Base-by-base conservation (phyloP, 2,888 invertebrate species). In the Nomada goodeniana region DNA sequence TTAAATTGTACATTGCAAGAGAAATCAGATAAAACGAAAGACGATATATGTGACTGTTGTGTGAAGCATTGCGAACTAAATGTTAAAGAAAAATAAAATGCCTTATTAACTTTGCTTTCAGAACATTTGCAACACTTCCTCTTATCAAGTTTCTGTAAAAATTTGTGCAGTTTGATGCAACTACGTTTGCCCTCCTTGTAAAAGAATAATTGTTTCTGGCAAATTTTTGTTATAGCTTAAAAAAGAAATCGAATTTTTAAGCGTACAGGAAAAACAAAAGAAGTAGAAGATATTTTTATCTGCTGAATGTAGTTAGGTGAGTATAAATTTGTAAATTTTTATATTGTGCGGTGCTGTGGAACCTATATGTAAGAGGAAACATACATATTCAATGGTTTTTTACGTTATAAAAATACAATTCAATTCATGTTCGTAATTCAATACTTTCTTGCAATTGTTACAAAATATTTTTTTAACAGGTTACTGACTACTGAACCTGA, bases 321-420 rank as follows among this genome's bases (percentile, higher is more conserved):
- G 44, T 81, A 86, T 77, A 83, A 69, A 83, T 85, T 83, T 83
- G 84, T 85, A 85, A 85, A 85, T 78, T 89, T 83, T 82, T 82
- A 84, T 83, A 86, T 72, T 77, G 82, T 88, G 85, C 79, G 57
- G 70, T 84, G 82, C 85, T 82, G 75, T 76, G 64, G 44, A 78
- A 81, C 76, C 84, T 86, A 86, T 84, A 82, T 86, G 86, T 91
- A 84, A 89, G 93, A 93, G 93, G 93, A 94, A 94, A 94, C 93
- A 90, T 93, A 93, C 93, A 93, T 93, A 93, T 93, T 93, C 93
- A 91, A 88, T 89, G 84, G 61, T 57, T 82, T 61, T 36, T 77
- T 80, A 64, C 53, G 74, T 84, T 68, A 72, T 59, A 50, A 13
- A 76, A 69, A 61, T 60, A 75, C 11, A n/a, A 64, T 83, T 74